Evolutionary conservation across 2,113 vertebrate species (phyloP).

Genomic region (Eretmodus cyanostictus): DNA sequence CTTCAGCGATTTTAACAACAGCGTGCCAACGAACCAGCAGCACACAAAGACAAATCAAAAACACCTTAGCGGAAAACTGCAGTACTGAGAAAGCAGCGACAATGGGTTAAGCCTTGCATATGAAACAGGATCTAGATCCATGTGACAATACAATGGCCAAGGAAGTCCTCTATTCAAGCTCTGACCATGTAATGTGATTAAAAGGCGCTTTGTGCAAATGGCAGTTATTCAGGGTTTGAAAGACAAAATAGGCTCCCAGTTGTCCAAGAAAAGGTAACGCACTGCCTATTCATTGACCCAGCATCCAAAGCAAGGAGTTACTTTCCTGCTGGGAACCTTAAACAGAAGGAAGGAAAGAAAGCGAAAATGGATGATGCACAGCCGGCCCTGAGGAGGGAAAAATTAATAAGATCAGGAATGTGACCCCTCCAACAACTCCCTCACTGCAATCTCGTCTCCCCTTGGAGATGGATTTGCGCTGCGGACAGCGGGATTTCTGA

Average conservation of each 20-base stretch:
- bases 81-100: constrained; percentile 29
- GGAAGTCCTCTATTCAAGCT: constrained; percentile 52
- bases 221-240: constrained; percentile 57
- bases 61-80: constrained; percentile 37
- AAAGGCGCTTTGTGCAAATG: constrained; percentile 58
- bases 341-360: constrained; percentile 17
- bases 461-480: neutral
- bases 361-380: constrained; percentile 23
- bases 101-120: constrained; percentile 51
- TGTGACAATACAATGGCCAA: constrained; percentile 38
- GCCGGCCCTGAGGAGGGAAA: constrained; percentile 15
- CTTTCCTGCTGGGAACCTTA: constrained; percentile 33
- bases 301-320: constrained; percentile 28
- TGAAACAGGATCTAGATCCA: constrained; percentile 52
- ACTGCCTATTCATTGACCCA: constrained; percentile 15
- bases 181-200: constrained; percentile 66
- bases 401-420: constrained; percentile 59
- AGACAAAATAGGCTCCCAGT: constrained; percentile 47
- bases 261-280: constrained; percentile 48
- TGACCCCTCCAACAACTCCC: constrained; percentile 25
- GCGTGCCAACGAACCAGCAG: neutral
- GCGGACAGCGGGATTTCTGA: neutral
- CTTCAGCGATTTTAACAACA: constrained; percentile 20
- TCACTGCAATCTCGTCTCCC: neutral
- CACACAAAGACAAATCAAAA: constrained; percentile 29